phyloP scores from a whole-genome alignment of 35 echinoderm and acorn worm genomes.

The Lytechinus variegatus region DNA sequence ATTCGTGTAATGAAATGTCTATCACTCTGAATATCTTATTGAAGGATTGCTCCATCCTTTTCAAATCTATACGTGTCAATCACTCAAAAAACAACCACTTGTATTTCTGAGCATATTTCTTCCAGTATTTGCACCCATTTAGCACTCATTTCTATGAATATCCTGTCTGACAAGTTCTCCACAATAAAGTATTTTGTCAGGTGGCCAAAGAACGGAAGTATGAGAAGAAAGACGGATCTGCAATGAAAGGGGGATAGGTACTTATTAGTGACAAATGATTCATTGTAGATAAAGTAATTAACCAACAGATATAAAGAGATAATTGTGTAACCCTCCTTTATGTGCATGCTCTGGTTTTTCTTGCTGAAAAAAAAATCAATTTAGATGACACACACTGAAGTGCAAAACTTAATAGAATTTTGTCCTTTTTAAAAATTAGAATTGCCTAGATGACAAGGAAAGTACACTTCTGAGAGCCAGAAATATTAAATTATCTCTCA shows the following conservation, averaged over 20 bases:
- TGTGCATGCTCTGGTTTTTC: too few species aligned
- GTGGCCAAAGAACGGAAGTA: background rate
- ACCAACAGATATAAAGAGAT: background rate
- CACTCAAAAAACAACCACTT: background rate
- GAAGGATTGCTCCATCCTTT: background rate
- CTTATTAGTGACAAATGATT: background rate
- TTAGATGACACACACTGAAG: too few species aligned
- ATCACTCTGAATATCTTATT: too few species aligned
- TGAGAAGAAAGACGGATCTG: background rate
- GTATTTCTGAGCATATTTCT: background rate
- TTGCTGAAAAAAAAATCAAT: too few species aligned
- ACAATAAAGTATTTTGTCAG: conserved; percentile 20
- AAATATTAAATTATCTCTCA: too few species aligned
- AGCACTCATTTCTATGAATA: background rate
- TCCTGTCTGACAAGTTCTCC: background rate
- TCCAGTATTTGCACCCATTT: background rate
- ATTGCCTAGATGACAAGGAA: too few species aligned
- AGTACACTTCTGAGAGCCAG: too few species aligned
- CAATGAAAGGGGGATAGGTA: background rate
- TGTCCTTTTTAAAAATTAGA: too few species aligned
- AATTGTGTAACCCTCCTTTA: background rate
- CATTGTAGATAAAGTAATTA: background rate
- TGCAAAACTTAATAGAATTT: too few species aligned
- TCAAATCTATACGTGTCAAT: background rate
- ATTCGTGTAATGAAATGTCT: too few species aligned